Conservation (phyloP, 2,797 vertebrate genomes). For the Gadopsis marmoratus region DNA sequence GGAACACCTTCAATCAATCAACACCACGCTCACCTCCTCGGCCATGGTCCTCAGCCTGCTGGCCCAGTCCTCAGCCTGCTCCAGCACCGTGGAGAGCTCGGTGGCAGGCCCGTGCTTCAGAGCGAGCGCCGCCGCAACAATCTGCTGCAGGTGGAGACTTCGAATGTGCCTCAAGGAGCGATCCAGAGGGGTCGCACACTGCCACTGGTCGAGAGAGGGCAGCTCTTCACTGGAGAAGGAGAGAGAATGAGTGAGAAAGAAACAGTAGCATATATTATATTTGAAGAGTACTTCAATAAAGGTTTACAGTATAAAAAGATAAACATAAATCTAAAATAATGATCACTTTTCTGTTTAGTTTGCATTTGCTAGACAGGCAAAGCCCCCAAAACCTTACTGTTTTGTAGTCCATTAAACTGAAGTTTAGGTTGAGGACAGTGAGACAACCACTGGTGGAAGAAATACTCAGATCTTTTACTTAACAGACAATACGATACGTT, state of each 20-base stretch:
- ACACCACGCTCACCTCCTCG: slow-evolving; percentile 86
- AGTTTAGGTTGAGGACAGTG: not conserved
- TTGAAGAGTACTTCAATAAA: too few relatives aligned
- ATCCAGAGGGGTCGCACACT: slow-evolving; percentile 90
- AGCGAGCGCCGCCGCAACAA: slow-evolving; percentile 82
- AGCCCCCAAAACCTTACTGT: not conserved
- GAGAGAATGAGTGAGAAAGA: not conserved
- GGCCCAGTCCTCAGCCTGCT: slow-evolving; percentile 94
- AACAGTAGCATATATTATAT: too few relatives aligned
- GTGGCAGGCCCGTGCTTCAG: slow-evolving; percentile 85
- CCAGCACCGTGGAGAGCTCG: slow-evolving; percentile 81
- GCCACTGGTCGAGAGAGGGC: slow-evolving; percentile 77
- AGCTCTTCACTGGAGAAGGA: slow-evolving; percentile 85
- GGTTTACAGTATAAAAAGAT: too few relatives aligned
- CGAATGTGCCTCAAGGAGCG: slow-evolving; percentile 87
- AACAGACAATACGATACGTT: too few relatives aligned
- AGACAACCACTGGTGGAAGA: too few relatives aligned
- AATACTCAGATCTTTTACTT: too few relatives aligned
- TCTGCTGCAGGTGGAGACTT: slow-evolving; percentile 87
- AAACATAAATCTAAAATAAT: too few relatives aligned
- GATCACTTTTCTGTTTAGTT: too few relatives aligned
- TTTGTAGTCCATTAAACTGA: not conserved
- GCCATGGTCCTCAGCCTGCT: slow-evolving; percentile 85
- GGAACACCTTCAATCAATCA: too few relatives aligned
- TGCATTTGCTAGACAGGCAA: too few relatives aligned